Base-by-base conservation (phyloP, 2,797 vertebrate species). In the Urocyon cinereoargenteus region DNA sequence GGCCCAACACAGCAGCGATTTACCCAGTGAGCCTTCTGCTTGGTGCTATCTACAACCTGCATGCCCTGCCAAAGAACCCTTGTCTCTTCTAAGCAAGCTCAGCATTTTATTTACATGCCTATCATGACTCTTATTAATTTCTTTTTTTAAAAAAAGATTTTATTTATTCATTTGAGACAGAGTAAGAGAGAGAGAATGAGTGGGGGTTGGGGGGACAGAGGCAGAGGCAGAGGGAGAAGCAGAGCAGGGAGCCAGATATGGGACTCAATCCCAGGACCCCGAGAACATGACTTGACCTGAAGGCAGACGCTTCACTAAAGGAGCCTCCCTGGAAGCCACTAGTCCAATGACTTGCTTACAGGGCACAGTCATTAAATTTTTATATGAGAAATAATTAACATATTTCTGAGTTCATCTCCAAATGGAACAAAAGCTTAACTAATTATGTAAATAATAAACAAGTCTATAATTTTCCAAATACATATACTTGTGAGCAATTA, bases 321-420 rank as follows among this genome's bases (percentile, higher is more conserved):
- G 40, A 45, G 40, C 40, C 7, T 45, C 40, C 40, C 55, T 86
- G 34, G 28, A 86, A 78, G 8, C 24, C 2, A 28, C 82, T 15
- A 7, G n/a, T 14, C 61, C 18, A 26, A 2, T 55, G 49, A 24
- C 3, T 45, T 15, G 10, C 28, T 85, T 78, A 66, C 7, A 57
- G 26, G 26, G 49, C 59, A 4, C 55, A 1, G 31, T 64, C 49
- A 40, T 81, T 31, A 81, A 90, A 59, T 84, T 90, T 59, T 84
- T 57, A 84, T 10, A 8, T 34, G 34, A 94, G 55, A 66, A 82
- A 91, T 53, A 19, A 88, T n/a, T 90, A 90, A 78, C 28, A 22
- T 21, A n/a, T 84, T 86, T 96, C 40, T 91, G 81, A 89, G 59
- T 21, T 86, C 53, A 72, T 82, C 45, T 86, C 36, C 21, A 87